These are phyloP conservation scores for Ammodytes marinus DNA, from an alignment of 2,113 vertebrate species.

Conservation along the genomic window DNA sequence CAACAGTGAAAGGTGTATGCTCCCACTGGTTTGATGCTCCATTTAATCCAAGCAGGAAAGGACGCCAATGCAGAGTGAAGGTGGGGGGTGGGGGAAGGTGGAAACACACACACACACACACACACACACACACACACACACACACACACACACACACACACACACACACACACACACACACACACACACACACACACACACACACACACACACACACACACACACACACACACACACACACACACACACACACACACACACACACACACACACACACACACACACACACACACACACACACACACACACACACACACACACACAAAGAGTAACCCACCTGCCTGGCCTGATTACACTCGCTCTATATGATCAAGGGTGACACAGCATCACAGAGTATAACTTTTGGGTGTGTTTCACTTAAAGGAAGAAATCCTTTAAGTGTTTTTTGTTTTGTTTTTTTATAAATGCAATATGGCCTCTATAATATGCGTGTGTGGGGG, in stretches of 20 bases:
- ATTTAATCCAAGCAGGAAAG: conserved; percentile 62
- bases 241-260: no score
- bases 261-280: no score
- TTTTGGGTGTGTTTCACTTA: conserved; percentile 17
- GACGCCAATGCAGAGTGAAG: conserved; percentile 23
- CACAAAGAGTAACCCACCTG: conserved; percentile 37
- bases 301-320: conserved; percentile 2
- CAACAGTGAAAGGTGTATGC: conserved; percentile 40
- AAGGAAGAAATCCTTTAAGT: neutral
- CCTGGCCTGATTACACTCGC: conserved; percentile 57
- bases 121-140: no score
- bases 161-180: neutral
- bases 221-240: conserved; percentile 5
- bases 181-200: no score
- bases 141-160: neutral
- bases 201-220: neutral
- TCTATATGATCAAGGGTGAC: conserved; percentile 59
- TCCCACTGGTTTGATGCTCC: conserved; percentile 61
- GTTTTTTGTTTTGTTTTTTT: neutral
- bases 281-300: no score
- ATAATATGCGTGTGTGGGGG: neutral
- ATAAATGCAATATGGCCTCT: neutral
- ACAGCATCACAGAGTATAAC: conserved; percentile 29
- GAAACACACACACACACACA: neutral
- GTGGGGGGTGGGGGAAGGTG: conserved; percentile 14